Base-by-base conservation (phyloP, 2,797 vertebrate species). In the Nothura maculosa region DNA sequence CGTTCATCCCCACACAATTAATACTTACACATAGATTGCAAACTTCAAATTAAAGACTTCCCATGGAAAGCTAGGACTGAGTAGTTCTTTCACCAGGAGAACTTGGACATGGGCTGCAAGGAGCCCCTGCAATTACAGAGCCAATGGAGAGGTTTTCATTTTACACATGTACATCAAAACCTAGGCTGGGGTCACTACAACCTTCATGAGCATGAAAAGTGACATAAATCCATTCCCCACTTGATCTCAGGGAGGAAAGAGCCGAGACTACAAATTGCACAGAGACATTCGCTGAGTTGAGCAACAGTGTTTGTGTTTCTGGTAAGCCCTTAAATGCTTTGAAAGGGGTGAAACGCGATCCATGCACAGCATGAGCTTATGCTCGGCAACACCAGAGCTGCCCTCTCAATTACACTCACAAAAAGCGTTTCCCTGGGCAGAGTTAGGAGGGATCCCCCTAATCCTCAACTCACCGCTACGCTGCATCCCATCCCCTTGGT, bases 301-400 rank as follows among this genome's bases (percentile, higher is more conserved):
- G 76, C 81, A 80, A 77, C 32, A 78, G 79, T 88, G 78, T 90
- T 88, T 91, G 89, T 91, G 95, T 96, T 96, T 91, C 91, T 96
- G 84, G 78, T 96, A 92, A 91, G 89, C 91, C 75, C 78, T 95
- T 95, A 80, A 94, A 89, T 30, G 81, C 81, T 85, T 94, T 89
- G 89, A 81, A 91, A 93, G 76, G 79, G 66, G 60, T 85, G 96
- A 96, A 97, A 97, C 58, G 21, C 0, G 55, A 97, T 92, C 91
- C 81, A 89, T 64, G 79, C 61, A 87, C 93, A 93, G n/a, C 70
- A 75, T 10, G 42, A 94, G 80, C 85, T 87, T 27, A 8, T 40
- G 94, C 64, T 81, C 70, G 66, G 66, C 3, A 13, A 12, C 62
- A 79, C 84, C 12, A 81, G 90, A 94, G 75, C 66, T 61, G 14